Conservation (phyloP, 2,888 invertebrate genomes). For the Crioceris asparagi region DNA sequence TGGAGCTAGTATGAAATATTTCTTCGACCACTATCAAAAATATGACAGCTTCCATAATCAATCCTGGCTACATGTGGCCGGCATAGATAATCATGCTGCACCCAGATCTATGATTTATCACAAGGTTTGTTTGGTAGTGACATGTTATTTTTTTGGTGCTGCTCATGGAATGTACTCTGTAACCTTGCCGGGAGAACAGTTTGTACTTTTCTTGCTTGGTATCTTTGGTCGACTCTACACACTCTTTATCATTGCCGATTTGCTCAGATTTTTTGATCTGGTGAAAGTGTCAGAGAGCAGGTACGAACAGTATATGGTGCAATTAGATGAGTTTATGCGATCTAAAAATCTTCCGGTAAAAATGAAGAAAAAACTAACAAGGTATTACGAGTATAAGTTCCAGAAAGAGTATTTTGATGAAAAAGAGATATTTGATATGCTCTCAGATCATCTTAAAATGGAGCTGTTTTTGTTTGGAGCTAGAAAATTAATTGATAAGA, state of each 20-base stretch:
- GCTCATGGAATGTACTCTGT: not conserved
- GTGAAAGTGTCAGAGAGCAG: not conserved
- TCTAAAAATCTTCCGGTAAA: not conserved
- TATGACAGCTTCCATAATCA: not conserved
- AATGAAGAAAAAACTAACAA: not conserved
- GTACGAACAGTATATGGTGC: not conserved
- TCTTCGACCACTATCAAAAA: no score
- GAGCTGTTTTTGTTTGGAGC: constrained; percentile 12
- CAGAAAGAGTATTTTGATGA: constrained; percentile 14
- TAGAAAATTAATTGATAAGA: constrained; percentile 10
- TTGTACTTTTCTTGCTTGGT: not conserved
- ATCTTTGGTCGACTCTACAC: constrained; percentile 1
- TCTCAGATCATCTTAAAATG: constrained; percentile 9
- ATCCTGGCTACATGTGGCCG: not conserved
- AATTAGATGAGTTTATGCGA: not conserved
- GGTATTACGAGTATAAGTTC: constrained; percentile 12
- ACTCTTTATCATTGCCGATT: not conserved
- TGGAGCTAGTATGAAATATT: not conserved
- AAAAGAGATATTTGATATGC: constrained; percentile 9
- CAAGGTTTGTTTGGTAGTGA: not conserved
- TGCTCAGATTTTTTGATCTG: not conserved
- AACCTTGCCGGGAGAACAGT: not conserved
- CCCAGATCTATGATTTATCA: not conserved
- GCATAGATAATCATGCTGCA: not conserved
- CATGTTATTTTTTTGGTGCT: constrained; percentile 2